Evolutionary conservation across 2,113 vertebrate genomes (phyloP).

Genomic region (Ochotona curzoniae): DNA sequence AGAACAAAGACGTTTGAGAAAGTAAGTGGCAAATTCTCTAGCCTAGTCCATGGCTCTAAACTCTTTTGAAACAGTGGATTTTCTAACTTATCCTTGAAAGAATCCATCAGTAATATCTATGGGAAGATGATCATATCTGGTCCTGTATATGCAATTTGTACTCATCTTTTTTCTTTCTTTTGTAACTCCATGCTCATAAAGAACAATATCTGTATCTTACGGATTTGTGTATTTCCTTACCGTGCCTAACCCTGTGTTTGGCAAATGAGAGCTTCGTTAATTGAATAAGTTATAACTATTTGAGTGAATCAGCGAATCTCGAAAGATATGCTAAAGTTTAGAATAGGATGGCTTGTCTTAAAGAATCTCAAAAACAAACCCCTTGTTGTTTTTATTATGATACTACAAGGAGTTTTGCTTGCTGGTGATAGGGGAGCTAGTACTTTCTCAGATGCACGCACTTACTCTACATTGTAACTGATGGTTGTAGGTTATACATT

Average conservation of each 20-base stretch:
- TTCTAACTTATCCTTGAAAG: constrained; percentile 4
- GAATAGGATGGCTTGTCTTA: neutral
- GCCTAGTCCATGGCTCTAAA: neutral
- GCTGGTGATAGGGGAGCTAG: neutral
- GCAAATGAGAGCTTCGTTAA: neutral
- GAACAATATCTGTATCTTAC: neutral
- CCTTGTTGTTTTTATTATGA: constrained; percentile 5
- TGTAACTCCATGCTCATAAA: constrained; percentile 13
- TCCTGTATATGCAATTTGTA: neutral
- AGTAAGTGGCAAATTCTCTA: neutral
- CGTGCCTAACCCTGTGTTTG: neutral
- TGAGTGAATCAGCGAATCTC: neutral
- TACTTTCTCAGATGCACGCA: neutral
- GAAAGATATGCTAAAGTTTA: constrained; percentile 26
- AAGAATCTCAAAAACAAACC: constrained; percentile 16
- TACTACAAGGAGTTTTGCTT: constrained; percentile 19
- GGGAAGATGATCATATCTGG: neutral
- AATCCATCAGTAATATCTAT: neutral
- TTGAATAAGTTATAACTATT: constrained; percentile 19
- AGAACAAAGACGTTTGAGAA: neutral
- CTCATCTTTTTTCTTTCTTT: constrained; percentile 25
- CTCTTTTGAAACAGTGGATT: neutral
- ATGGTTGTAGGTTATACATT: neutral
- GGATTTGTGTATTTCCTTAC: neutral
- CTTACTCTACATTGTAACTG: constrained; percentile 30